Conservation (phyloP, 2,797 vertebrate genomes). For the Dendrocincla tyrannina region DNA sequence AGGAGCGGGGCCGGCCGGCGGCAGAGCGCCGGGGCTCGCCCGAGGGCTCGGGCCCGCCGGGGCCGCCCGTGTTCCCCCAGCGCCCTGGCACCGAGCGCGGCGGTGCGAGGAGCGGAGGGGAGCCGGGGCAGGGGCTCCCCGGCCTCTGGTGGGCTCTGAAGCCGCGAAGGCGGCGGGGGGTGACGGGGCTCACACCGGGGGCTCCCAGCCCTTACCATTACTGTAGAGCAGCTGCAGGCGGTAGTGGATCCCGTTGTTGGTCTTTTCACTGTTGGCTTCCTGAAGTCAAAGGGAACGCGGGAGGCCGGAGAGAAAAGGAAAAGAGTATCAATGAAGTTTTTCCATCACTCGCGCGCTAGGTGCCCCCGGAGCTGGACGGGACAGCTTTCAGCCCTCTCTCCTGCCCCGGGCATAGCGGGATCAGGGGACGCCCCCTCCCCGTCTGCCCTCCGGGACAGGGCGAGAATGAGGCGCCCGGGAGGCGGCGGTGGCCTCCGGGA, state of each 20-base stretch:
- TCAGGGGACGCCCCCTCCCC: background rate
- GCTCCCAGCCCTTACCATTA: constrained; percentile 84
- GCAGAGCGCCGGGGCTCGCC: background rate
- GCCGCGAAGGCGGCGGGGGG: background rate
- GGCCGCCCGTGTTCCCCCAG: background rate
- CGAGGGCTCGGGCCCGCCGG: background rate
- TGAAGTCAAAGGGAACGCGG: constrained; percentile 66
- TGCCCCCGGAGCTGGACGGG: background rate
- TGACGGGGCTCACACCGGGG: background rate
- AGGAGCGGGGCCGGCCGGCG: background rate
- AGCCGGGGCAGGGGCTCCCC: background rate
- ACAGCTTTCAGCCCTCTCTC: background rate
- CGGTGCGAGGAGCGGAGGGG: background rate
- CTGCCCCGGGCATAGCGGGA: background rate
- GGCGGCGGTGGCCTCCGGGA: background rate
- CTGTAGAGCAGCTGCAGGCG: constrained; percentile 97
- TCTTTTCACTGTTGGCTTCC: constrained; percentile 97
- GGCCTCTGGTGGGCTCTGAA: background rate
- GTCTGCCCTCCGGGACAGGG: background rate
- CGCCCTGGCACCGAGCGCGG: background rate
- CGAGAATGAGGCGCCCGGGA: background rate
- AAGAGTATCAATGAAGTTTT: background rate
- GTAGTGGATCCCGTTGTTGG: constrained; percentile 98
- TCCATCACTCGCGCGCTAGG: background rate
- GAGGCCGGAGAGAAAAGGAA: background rate